phyloP scores from a whole-genome alignment of 1,140 invertebrate species.

The Musca domestica region DNA sequence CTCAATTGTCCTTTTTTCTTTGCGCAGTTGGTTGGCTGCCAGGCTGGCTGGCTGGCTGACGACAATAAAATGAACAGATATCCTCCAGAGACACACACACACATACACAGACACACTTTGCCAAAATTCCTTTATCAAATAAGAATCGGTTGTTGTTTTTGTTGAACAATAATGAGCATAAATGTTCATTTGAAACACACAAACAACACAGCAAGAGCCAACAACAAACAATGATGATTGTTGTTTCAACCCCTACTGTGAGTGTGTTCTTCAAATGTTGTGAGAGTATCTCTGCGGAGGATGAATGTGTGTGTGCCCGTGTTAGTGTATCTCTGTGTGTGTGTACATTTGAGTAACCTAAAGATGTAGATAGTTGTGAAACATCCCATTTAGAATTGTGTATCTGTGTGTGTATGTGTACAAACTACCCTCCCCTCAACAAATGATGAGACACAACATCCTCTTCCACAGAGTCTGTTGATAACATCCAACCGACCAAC shows the following conservation, averaged over 20 bases:
- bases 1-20: not conserved
- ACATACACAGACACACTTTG: not conserved
- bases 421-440: not conserved
- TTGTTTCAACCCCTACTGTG: slow-evolving; percentile 15
- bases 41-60: slow-evolving; percentile 10
- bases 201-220: not conserved
- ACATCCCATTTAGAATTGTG: no score
- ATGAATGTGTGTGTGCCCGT: not conserved
- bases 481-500: not conserved
- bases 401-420: not conserved
- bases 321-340: not conserved
- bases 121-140: not conserved
- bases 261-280: not conserved
- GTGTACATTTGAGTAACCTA: not conserved
- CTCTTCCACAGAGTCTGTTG: not conserved
- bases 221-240: not conserved
- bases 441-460: not conserved
- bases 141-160: not conserved
- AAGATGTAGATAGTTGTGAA: no score
- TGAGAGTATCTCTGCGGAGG: not conserved
- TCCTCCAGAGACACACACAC: no score
- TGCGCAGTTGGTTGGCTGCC: not conserved
- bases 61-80: not conserved
- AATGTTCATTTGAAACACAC: slow-evolving; percentile 1
- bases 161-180: not conserved